Conservation (phyloP, 2,113 vertebrate species). For the Pelvicachromis taeniatus region DNA sequence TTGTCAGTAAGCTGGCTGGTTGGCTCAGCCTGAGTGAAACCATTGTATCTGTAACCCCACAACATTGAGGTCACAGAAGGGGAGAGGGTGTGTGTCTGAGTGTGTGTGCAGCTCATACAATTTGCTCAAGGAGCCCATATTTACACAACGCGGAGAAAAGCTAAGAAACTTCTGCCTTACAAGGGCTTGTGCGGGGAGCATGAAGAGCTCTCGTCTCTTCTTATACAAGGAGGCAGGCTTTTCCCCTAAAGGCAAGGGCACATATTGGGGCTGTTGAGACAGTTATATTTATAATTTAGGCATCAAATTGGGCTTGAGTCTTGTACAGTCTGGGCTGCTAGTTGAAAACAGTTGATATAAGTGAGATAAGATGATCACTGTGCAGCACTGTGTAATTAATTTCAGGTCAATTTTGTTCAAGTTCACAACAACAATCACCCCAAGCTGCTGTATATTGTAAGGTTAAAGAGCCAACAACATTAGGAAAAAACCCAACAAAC, state of each 20-base stretch:
- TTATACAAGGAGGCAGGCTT: background rate
- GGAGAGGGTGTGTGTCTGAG: background rate
- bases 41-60: constrained; percentile 41
- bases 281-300: background rate
- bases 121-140: constrained; percentile 31
- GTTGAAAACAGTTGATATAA: background rate
- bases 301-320: background rate
- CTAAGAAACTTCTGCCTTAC: constrained; percentile 42
- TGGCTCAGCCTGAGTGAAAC: constrained; percentile 43
- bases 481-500: background rate
- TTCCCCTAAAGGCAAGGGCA: background rate
- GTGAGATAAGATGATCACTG: background rate
- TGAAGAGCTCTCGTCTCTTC: background rate
- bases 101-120: background rate
- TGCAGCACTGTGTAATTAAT: background rate
- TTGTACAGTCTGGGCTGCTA: background rate
- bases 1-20: constrained; percentile 16
- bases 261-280: background rate
- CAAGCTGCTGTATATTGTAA: background rate
- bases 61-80: constrained; percentile 33
- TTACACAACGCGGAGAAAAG: constrained; percentile 33
- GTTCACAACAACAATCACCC: background rate
- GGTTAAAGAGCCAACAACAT: background rate
- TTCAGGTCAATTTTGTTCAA: background rate
- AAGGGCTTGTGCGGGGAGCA: constrained; percentile 23